A percentile compares a stretch with the other conserved stretches of the same genome.
Evolutionary conservation across 2,888 invertebrate species (phyloP).

Genomic region (Erebia aethiops): DNA sequence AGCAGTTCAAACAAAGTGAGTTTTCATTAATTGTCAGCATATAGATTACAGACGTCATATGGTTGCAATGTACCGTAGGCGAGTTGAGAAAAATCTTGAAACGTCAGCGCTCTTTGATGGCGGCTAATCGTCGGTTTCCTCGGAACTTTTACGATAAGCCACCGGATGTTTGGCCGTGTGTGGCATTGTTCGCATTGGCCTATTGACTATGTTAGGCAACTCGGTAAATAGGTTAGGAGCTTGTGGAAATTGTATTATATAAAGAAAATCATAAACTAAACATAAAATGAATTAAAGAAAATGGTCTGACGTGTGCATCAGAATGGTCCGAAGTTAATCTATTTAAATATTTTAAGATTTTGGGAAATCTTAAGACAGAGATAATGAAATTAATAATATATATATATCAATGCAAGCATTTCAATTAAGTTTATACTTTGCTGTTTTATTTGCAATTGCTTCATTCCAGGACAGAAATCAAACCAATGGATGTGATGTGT

Average conservation of each 20-base stretch:
- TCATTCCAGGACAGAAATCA: too few relatives aligned
- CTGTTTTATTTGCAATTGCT: too few relatives aligned
- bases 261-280: not conserved
- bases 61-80: slow-evolving; percentile 3
- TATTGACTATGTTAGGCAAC: slow-evolving; percentile 42
- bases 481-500: too few relatives aligned
- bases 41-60: slow-evolving; percentile 10
- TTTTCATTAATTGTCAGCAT: not conserved
- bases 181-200: slow-evolving; percentile 64
- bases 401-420: too few relatives aligned
- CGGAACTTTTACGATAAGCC: slow-evolving; percentile 67
- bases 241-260: not conserved
- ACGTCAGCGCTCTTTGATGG: slow-evolving; percentile 58
- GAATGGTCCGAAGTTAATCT: too few relatives aligned
- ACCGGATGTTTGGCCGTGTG: slow-evolving; percentile 75
- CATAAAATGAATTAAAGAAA: too few relatives aligned
- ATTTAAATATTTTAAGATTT: too few relatives aligned
- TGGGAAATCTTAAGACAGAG: too few relatives aligned
- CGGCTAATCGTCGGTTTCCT: slow-evolving; percentile 60
- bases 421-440: too few relatives aligned
- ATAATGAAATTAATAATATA: too few relatives aligned
- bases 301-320: too few relatives aligned
- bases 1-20: not conserved
- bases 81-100: slow-evolving; percentile 41
- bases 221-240: slow-evolving; percentile 2